Percentiles rank a stretch among this genome's conserved stretches.
Evolutionary conservation across 1,140 invertebrate species (phyloP).

Genomic region (Drosophila seguyi): DNA sequence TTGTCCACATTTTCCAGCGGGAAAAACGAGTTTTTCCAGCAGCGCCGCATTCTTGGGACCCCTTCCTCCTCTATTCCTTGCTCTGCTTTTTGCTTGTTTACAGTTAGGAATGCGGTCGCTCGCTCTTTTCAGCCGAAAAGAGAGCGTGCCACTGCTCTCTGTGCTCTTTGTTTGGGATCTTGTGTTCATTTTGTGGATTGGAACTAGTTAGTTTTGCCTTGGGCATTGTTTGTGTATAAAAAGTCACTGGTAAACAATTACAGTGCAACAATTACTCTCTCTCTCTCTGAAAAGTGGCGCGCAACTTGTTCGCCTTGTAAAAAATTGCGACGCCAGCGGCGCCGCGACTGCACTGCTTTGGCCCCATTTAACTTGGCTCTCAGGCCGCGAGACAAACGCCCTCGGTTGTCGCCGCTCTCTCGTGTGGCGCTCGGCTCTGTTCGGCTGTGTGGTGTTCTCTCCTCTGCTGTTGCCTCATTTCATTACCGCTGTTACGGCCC

Average conservation of each 20-base stretch:
- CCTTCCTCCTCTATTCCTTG: constrained; percentile 5
- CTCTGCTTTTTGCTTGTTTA: constrained; percentile 74
- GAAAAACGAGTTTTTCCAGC: constrained; percentile 81
- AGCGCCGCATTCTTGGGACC: constrained; percentile 59
- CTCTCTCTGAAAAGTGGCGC: constrained; percentile 32
- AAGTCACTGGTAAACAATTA: constrained; percentile 54
- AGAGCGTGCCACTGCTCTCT: constrained; percentile 40
- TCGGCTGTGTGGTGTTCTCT: constrained; percentile 12
- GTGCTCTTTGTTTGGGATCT: constrained; percentile 23
- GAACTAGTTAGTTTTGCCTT: constrained; percentile 36
- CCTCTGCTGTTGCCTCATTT: background rate
- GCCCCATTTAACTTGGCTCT: constrained; percentile 63
- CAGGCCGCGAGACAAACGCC: background rate
- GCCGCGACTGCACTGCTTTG: constrained; percentile 74
- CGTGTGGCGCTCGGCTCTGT: constrained; percentile 7
- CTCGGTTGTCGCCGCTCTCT: constrained; percentile 6
- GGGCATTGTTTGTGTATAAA: constrained; percentile 46
- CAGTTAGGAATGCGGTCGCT: constrained; percentile 79
- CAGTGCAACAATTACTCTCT: constrained; percentile 59
- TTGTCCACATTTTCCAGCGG: constrained; percentile 69
- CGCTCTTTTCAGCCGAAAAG: constrained; percentile 34
- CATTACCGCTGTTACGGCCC: background rate
- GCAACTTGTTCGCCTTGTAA: constrained; percentile 77
- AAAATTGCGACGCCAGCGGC: constrained; percentile 60
- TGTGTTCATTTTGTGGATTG: constrained; percentile 20